A percentile compares a stretch with the other conserved stretches of the same genome.
phyloP scores from a whole-genome alignment of 2,113 vertebrate species.

The Atlantisia rogersi region DNA sequence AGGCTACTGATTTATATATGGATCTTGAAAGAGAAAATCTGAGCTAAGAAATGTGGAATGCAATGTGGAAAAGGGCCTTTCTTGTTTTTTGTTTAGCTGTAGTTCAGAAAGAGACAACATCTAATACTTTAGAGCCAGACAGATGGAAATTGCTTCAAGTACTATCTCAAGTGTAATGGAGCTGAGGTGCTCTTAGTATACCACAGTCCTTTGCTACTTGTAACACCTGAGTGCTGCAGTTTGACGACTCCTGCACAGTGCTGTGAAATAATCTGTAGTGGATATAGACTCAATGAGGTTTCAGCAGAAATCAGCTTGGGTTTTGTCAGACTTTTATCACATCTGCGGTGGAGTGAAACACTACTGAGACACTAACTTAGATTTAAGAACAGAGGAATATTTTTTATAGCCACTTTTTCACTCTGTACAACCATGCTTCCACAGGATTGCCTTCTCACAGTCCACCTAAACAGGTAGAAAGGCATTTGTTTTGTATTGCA shows the following conservation, averaged over 20 bases:
- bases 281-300: neutral
- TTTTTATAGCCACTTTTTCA: neutral
- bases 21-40: conserved; percentile 13
- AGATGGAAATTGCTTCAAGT: conserved; percentile 44
- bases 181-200: conserved; percentile 21
- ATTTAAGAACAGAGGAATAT: neutral
- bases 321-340: neutral
- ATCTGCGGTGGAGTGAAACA: neutral
- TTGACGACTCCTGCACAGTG: neutral
- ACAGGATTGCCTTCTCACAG: neutral
- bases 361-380: neutral
- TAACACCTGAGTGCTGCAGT: neutral
- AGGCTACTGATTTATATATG: neutral
- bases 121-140: neutral
- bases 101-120: neutral
- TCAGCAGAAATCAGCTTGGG: neutral
- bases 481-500: neutral
- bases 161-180: conserved; percentile 37
- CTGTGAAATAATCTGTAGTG: neutral
- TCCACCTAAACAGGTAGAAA: neutral
- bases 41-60: conserved; percentile 20
- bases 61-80: neutral
- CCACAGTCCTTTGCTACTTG: conserved; percentile 2
- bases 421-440: neutral
- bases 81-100: conserved; percentile 17